A percentile compares a stretch with the other conserved stretches of the same genome.
phyloP scores from a whole-genome alignment of 2,888 invertebrate genomes.

The Scaptodrosophila latifasciaeformis region DNA sequence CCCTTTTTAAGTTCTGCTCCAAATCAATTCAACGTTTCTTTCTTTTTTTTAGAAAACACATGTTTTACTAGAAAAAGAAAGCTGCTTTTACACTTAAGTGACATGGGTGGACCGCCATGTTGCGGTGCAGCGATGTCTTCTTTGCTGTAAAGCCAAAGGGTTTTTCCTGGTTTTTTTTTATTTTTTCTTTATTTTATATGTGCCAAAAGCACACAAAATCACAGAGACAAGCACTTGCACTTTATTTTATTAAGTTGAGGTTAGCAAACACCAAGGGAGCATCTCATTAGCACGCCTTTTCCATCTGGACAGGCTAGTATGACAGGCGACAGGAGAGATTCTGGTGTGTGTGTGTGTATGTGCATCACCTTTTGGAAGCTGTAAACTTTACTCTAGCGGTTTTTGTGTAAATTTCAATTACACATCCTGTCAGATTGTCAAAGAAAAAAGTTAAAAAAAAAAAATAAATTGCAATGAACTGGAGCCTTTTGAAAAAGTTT shows the following conservation, averaged over 20 bases:
- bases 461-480: too few species aligned
- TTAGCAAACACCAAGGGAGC: not conserved
- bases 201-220: slow-evolving; percentile 27
- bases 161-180: slow-evolving; percentile 10
- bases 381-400: not conserved
- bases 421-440: slow-evolving; percentile 1
- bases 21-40: slow-evolving; percentile 4
- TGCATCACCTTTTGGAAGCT: slow-evolving; percentile 1
- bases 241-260: not conserved
- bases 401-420: slow-evolving; percentile 8
- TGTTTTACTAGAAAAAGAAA: not conserved
- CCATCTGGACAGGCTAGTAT: too few species aligned
- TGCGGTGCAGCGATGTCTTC: slow-evolving; percentile 4
- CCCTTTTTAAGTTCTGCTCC: not conserved
- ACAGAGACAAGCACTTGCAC: too few species aligned
- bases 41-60: not conserved
- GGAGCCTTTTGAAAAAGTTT: not conserved
- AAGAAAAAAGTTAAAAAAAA: too few species aligned
- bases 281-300: slow-evolving; percentile 13
- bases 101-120: slow-evolving; percentile 23
- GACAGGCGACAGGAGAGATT: too few species aligned
- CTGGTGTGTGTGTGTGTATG: not conserved
- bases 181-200: slow-evolving; percentile 16
- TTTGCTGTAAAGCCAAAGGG: slow-evolving; percentile 10
- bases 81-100: slow-evolving; percentile 37